These are phyloP conservation scores for Brachirus orientalis DNA, from an alignment of 2,113 vertebrate species.

Conservation along the genomic window DNA sequence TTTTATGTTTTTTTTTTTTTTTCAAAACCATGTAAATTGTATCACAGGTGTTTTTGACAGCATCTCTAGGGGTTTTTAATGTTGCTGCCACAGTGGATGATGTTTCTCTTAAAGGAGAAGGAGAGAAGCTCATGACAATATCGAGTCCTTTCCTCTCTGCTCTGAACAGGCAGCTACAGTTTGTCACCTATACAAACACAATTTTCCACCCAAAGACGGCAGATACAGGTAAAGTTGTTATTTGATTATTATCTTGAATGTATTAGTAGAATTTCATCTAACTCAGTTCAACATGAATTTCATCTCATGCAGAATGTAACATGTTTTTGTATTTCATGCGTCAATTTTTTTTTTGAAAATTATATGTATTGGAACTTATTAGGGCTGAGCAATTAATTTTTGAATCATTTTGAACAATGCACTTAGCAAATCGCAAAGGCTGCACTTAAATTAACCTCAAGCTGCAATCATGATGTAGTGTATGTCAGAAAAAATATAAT, in stretches of 20 bases:
- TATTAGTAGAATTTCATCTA: background rate
- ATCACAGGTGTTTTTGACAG: conserved; percentile 85
- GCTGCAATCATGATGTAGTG: too few species aligned
- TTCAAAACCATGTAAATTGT: background rate
- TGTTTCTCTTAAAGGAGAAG: conserved; percentile 81
- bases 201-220: conserved; percentile 88
- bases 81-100: conserved; percentile 85
- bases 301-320: too few species aligned
- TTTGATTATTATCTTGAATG: background rate
- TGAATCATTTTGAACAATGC: too few species aligned
- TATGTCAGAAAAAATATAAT: too few species aligned
- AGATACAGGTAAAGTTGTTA: conserved; percentile 83
- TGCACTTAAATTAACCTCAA: too few species aligned
- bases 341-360: too few species aligned
- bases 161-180: conserved; percentile 91
- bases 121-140: conserved; percentile 78
- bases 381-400: too few species aligned
- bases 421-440: too few species aligned
- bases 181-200: conserved; percentile 89
- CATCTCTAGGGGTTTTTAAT: conserved; percentile 85
- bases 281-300: too few species aligned
- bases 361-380: too few species aligned
- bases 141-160: conserved; percentile 75
- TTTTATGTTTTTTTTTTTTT: background rate
- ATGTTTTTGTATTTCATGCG: too few species aligned